Percentiles rank a stretch among this genome's conserved stretches.
Conservation (phyloP, 2,113 vertebrate genomes). For the Alethe castanea region DNA sequence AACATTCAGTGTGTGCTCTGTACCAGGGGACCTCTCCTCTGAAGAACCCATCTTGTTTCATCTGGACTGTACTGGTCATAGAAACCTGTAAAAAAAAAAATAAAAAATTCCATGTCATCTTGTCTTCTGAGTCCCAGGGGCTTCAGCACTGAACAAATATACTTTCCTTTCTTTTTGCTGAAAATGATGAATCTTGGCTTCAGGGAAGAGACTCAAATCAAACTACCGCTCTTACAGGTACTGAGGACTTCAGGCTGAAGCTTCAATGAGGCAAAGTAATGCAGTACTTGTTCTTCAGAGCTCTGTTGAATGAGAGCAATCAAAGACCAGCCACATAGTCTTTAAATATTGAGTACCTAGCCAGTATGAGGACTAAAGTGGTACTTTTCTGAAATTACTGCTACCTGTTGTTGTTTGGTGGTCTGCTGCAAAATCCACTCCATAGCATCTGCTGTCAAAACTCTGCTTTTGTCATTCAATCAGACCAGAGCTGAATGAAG, state of each 20-base stretch:
- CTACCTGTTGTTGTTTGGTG: background rate
- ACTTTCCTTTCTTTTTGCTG: background rate
- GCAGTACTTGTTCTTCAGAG: background rate
- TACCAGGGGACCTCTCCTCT: background rate
- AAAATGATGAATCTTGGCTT: background rate
- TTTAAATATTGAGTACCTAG: background rate
- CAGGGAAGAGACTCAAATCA: background rate
- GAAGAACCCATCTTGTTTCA: background rate
- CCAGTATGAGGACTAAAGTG: background rate
- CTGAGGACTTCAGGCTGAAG: background rate
- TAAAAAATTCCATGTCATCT: conserved; percentile 21
- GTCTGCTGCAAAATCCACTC: background rate
- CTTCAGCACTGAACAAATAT: conserved; percentile 4
- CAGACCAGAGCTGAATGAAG: background rate
- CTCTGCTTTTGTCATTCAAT: background rate
- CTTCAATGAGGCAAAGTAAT: background rate
- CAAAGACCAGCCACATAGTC: background rate
- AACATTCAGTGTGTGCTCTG: background rate
- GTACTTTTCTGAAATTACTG: background rate
- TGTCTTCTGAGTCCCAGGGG: conserved; percentile 1
- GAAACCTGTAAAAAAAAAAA: background rate
- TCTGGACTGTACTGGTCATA: background rate
- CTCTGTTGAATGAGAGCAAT: background rate
- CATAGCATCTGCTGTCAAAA: background rate
- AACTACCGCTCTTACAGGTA: background rate